Evolutionary conservation across 2,113 vertebrate genomes (phyloP).

Genomic region (Oophaga pumilio): DNA sequence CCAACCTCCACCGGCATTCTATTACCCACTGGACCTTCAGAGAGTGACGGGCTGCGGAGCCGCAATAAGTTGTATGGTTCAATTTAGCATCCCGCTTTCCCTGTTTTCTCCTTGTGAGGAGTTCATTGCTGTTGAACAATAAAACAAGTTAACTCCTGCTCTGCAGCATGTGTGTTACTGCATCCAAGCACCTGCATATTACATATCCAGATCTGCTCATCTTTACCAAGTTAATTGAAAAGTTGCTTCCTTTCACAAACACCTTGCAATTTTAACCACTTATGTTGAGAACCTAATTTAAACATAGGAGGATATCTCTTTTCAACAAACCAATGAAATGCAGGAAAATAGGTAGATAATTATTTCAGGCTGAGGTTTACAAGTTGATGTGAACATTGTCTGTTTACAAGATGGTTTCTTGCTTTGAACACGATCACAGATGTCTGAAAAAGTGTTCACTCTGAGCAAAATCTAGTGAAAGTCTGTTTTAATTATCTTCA

Average conservation of each 20-base stretch:
- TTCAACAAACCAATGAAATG: neutral
- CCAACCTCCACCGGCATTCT: too few relatives aligned
- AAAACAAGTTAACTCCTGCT: too few relatives aligned
- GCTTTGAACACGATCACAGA: conserved; percentile 18
- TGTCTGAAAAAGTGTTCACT: neutral
- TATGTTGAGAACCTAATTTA: neutral
- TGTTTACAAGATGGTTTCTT: neutral
- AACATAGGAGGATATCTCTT: neutral
- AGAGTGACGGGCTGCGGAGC: too few relatives aligned
- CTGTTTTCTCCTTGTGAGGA: too few relatives aligned
- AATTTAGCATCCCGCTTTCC: too few relatives aligned
- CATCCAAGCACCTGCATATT: too few relatives aligned
- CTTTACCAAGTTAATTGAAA: neutral
- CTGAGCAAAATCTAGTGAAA: neutral
- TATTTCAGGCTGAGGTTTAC: conserved; percentile 11
- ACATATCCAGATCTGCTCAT: too few relatives aligned
- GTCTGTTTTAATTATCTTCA: conserved; percentile 40
- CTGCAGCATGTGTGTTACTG: too few relatives aligned
- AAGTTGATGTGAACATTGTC: neutral
- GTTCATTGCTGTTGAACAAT: too few relatives aligned
- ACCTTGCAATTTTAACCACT: neutral
- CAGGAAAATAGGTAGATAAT: neutral
- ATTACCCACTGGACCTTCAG: too few relatives aligned
- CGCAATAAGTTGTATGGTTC: too few relatives aligned
- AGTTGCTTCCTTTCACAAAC: neutral